Conservation (phyloP, 1,140 invertebrate species). For the Maniola jurtina region DNA sequence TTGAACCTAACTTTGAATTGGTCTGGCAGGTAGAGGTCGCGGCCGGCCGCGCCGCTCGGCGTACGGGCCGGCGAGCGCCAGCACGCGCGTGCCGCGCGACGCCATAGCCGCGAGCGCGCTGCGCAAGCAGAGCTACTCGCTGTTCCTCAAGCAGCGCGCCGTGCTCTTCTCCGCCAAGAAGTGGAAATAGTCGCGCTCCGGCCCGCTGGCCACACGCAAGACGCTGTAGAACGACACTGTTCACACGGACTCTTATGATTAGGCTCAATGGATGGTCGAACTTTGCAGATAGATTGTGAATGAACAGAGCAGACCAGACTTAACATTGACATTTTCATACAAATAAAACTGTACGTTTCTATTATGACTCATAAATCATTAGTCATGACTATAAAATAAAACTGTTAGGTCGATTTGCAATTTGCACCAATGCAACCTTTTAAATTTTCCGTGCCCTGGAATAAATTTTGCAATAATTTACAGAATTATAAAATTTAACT, state of each 20-base stretch:
- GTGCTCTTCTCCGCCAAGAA: slow-evolving; percentile 77
- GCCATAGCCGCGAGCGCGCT: slow-evolving; percentile 33
- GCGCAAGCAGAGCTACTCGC: slow-evolving; percentile 71
- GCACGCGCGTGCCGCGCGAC: slow-evolving; percentile 5
- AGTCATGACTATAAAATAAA: too few relatives aligned
- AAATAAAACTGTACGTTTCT: too few relatives aligned
- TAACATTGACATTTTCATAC: too few relatives aligned
- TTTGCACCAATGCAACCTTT: too few relatives aligned
- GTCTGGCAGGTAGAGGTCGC: slow-evolving; percentile 43
- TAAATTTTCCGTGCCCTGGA: too few relatives aligned
- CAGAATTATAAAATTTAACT: too few relatives aligned
- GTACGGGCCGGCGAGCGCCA: slow-evolving; percentile 23
- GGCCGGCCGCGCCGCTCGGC: slow-evolving; percentile 33
- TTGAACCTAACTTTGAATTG: not conserved
- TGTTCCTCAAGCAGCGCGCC: slow-evolving; percentile 74
- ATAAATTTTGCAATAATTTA: too few relatives aligned
- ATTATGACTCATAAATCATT: too few relatives aligned
- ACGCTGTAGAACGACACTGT: too few relatives aligned
- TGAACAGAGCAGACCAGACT: too few relatives aligned
- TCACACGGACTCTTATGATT: not conserved
- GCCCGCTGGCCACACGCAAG: slow-evolving; percentile 4
- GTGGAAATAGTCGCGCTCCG: slow-evolving; percentile 62
- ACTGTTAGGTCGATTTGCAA: too few relatives aligned
- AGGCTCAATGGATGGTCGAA: not conserved
- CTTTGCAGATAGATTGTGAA: too few relatives aligned